phyloP scores from a whole-genome alignment of 2,888 invertebrate species.

The Meiosimyza decipiens region DNA sequence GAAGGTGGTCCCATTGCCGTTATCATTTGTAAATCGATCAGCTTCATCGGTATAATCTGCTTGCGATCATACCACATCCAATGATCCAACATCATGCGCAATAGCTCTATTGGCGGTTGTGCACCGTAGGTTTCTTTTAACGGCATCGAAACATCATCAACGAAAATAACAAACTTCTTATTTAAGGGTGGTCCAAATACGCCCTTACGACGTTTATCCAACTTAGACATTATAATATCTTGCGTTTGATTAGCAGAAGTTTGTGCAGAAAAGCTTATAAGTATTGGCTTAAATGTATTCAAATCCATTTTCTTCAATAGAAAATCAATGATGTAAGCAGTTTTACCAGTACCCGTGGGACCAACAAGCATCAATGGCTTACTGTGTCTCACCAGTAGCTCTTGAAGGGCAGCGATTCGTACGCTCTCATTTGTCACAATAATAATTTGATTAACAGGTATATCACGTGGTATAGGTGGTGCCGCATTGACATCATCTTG shows the following conservation, averaged over 20 bases:
- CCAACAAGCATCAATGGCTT: conserved; percentile 90
- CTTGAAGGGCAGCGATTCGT: conserved; percentile 83
- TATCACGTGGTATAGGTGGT: conserved; percentile 85
- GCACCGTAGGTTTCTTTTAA: conserved; percentile 85
- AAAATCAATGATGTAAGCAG: conserved; percentile 87
- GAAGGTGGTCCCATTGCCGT: conserved; percentile 87
- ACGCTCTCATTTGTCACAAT: conserved; percentile 93
- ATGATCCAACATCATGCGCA: conserved; percentile 91
- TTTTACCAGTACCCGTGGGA: conserved; percentile 96
- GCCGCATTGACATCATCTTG: conserved; percentile 81
- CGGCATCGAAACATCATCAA: conserved; percentile 98
- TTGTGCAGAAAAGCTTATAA: conserved; percentile 94
- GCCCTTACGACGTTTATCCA: conserved; percentile 92
- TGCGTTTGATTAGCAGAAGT: conserved; percentile 94
- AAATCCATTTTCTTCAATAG: conserved; percentile 84
- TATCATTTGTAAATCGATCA: conserved; percentile 88
- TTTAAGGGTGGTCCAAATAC: conserved; percentile 93
- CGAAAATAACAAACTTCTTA: conserved; percentile 89
- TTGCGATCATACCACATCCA: conserved; percentile 90
- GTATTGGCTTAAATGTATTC: conserved; percentile 82
- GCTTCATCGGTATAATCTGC: conserved; percentile 79
- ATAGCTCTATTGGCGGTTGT: conserved; percentile 92
- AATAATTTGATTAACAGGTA: conserved; percentile 93
- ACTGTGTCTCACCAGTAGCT: conserved; percentile 80
- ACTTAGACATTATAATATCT: conserved; percentile 92